Evolutionary conservation across 92 coral and sea anemone species (phyloP).

Genomic region (Porites divaricata): DNA sequence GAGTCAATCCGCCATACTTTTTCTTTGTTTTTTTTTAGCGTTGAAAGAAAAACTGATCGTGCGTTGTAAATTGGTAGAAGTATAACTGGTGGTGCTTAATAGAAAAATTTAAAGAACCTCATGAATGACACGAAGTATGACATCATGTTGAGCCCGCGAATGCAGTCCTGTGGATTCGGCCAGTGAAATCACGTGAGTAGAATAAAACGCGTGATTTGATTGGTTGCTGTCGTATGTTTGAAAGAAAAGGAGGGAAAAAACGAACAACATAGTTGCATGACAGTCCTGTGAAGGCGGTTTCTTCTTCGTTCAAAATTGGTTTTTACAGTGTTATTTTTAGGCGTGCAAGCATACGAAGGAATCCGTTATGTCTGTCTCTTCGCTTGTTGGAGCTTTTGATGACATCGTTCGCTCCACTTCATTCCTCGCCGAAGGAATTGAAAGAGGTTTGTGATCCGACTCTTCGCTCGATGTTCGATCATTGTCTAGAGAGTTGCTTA

Average conservation of each 20-base stretch:
- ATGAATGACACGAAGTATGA: no score
- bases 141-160: constrained; percentile 48
- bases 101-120: no score
- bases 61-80: no score
- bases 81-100: no score
- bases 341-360: constrained; percentile 20
- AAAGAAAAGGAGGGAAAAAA: constrained; percentile 95
- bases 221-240: constrained; percentile 75
- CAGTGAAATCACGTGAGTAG: constrained; percentile 34
- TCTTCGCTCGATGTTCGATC: neutral
- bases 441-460: constrained; percentile 76
- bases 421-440: constrained; percentile 94
- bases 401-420: constrained; percentile 93
- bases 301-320: neutral
- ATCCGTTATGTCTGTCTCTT: constrained; percentile 76
- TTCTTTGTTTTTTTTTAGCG: no score
- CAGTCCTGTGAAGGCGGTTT: constrained; percentile 28
- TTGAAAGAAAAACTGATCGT: no score
- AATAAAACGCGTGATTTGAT: constrained; percentile 57
- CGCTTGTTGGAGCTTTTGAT: constrained; percentile 90
- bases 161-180: constrained; percentile 26
- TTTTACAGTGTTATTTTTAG: neutral
- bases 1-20: no score
- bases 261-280: constrained; percentile 76
- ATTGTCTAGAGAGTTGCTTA: neutral